These are phyloP conservation scores for Beris morrisii DNA, from an alignment of 2,888 invertebrate species.

Conservation along the genomic window DNA sequence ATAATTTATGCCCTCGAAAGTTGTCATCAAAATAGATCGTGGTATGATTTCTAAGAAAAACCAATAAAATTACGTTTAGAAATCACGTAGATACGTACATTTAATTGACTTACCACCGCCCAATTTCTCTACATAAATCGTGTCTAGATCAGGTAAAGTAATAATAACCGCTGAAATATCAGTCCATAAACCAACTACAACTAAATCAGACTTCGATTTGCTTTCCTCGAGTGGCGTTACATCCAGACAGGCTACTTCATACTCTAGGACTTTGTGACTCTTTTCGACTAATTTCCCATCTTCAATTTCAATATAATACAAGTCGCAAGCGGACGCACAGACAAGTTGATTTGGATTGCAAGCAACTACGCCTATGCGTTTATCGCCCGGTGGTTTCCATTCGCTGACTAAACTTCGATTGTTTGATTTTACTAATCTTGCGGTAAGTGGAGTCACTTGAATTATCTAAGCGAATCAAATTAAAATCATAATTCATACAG, in stretches of 20 bases:
- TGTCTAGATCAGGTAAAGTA: constrained; percentile 75
- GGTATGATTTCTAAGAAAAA: constrained; percentile 85
- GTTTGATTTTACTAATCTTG: constrained; percentile 70
- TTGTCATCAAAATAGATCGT: constrained; percentile 91
- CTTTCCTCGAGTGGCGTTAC: constrained; percentile 76
- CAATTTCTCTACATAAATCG: constrained; percentile 83
- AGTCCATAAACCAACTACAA: constrained; percentile 96
- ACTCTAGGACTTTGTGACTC: constrained; percentile 75
- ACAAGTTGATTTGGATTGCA: constrained; percentile 77
- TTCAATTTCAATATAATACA: constrained; percentile 79
- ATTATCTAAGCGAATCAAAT: constrained; percentile 57
- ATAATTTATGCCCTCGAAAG: constrained; percentile 89
- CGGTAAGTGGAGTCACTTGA: constrained; percentile 72
- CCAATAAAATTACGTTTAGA: constrained; percentile 27
- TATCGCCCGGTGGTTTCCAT: constrained; percentile 72
- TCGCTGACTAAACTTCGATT: constrained; percentile 68
- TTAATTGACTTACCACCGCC: constrained; percentile 69
- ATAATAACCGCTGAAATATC: constrained; percentile 91
- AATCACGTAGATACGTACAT: constrained; percentile 15
- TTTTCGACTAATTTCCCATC: constrained; percentile 66
- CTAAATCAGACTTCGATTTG: constrained; percentile 67
- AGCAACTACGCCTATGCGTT: constrained; percentile 85
- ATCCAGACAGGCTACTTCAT: constrained; percentile 96
- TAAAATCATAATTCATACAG: not conserved
- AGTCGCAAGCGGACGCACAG: constrained; percentile 82